Percentiles rank a stretch among this genome's conserved stretches.
These are phyloP conservation scores for Manis crassicaudata DNA, from an alignment of 2,797 vertebrate species.

Conservation along the genomic window DNA sequence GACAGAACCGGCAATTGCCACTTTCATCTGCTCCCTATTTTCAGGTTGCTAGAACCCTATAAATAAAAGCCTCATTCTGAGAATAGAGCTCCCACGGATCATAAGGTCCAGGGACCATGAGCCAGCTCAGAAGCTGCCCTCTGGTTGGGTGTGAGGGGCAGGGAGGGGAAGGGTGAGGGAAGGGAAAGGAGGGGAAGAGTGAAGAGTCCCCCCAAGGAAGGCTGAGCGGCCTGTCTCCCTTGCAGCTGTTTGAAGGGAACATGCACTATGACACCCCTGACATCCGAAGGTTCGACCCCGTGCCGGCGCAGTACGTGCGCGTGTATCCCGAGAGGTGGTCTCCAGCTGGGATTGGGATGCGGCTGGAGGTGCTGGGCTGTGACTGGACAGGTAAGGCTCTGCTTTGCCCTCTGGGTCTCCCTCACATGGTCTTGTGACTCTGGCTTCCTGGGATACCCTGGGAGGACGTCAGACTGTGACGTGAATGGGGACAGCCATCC, in stretches of 20 bases:
- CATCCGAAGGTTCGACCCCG: conserved; percentile 94
- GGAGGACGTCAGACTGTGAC: neutral
- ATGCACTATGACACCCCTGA: conserved; percentile 97
- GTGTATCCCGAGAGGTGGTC: conserved; percentile 98
- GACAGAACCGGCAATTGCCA: neutral
- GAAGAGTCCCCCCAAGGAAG: accelerated
- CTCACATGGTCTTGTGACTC: neutral
- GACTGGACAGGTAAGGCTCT: conserved; percentile 93
- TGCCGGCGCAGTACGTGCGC: conserved; percentile 93
- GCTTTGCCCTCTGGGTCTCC: neutral
- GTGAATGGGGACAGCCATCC: neutral
- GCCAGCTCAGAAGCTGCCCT: neutral
- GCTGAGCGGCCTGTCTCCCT: conserved; percentile 51
- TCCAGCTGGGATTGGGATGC: conserved; percentile 97
- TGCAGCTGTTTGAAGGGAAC: conserved; percentile 97
- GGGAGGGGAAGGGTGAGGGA: too few species aligned
- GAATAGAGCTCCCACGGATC: neutral
- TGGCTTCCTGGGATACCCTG: neutral
- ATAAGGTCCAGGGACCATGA: neutral
- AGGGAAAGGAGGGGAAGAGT: neutral
- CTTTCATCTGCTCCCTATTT: neutral
- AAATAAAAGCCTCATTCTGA: neutral
- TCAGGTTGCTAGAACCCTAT: neutral
- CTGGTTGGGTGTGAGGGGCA: accelerated
- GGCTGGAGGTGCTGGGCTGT: conserved; percentile 97